Evolutionary conservation across 2,797 vertebrate genomes (phyloP).

Genomic region (Sardinella longiceps): DNA sequence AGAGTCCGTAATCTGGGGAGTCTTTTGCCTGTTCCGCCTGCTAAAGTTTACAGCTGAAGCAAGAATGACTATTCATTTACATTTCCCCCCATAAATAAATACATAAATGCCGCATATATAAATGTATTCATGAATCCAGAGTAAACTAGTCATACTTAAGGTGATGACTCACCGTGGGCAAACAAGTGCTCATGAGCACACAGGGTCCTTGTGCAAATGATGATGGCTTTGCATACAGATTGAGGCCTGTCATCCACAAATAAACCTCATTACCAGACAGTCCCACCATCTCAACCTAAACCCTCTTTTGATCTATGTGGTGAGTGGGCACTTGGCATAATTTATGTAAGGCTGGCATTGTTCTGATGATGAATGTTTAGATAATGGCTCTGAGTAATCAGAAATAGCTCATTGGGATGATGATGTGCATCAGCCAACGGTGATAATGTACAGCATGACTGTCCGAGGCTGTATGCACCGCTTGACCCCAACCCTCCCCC

Average conservation of each 20-base stretch:
- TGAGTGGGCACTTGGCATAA: constrained; percentile 12
- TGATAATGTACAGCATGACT: neutral
- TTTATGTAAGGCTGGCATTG: neutral
- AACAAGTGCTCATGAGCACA: constrained; percentile 23
- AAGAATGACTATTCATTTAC: neutral
- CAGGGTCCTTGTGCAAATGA: constrained; percentile 52
- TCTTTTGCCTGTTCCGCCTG: neutral
- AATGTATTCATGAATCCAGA: constrained; percentile 26
- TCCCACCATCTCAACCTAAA: constrained; percentile 5
- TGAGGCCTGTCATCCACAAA: constrained; percentile 28
- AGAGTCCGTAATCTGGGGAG: neutral
- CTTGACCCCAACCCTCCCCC: too few relatives aligned
- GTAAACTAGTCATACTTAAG: constrained; percentile 26
- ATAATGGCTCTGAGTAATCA: constrained; percentile 18
- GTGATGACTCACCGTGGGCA: constrained; percentile 21
- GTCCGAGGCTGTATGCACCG: neutral
- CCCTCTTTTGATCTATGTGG: neutral
- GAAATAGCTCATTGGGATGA: constrained; percentile 17
- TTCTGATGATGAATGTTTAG: constrained; percentile 24
- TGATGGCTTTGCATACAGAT: constrained; percentile 35
- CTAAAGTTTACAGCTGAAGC: neutral
- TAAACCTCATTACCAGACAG: constrained; percentile 32
- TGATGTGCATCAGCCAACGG: neutral
- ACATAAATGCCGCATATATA: neutral
- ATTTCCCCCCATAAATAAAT: neutral